phyloP scores from a whole-genome alignment of 2,888 invertebrate genomes.

The Mythimna impura region DNA sequence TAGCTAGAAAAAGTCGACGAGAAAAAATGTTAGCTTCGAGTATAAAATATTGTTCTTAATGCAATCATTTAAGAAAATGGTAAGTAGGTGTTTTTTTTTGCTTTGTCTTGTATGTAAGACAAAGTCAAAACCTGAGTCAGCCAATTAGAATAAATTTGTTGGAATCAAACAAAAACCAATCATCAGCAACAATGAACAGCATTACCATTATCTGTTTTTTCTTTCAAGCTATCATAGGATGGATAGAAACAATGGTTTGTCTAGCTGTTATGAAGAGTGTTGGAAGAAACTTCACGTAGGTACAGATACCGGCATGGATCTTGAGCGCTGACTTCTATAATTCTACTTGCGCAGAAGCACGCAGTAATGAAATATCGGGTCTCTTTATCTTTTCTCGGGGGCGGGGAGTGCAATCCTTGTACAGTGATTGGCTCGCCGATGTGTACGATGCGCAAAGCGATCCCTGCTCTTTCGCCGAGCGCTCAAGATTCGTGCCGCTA shows the following conservation, averaged over 20 bases:
- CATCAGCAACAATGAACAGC: background rate
- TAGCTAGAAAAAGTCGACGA: conserved; percentile 75
- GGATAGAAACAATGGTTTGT: background rate
- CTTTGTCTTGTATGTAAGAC: background rate
- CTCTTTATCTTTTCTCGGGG: too few species aligned
- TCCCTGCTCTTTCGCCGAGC: too few species aligned
- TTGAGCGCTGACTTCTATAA: too few species aligned
- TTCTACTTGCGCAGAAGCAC: too few species aligned
- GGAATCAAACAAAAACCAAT: background rate
- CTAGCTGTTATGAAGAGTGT: background rate
- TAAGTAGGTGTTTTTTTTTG: background rate
- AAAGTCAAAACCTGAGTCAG: background rate
- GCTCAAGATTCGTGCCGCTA: too few species aligned
- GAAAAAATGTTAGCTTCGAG: background rate
- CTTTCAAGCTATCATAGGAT: background rate
- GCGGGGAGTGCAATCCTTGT: too few species aligned
- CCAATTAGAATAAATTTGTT: background rate
- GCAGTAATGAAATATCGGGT: too few species aligned
- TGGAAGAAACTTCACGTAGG: background rate
- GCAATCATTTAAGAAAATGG: background rate
- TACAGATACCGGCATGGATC: too few species aligned
- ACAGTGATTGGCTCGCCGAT: too few species aligned
- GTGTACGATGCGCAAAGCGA: too few species aligned
- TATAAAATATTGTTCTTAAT: background rate
- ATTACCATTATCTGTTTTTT: background rate